Conservation (phyloP, 2,888 invertebrate species). For the Osedax fenrisi region DNA sequence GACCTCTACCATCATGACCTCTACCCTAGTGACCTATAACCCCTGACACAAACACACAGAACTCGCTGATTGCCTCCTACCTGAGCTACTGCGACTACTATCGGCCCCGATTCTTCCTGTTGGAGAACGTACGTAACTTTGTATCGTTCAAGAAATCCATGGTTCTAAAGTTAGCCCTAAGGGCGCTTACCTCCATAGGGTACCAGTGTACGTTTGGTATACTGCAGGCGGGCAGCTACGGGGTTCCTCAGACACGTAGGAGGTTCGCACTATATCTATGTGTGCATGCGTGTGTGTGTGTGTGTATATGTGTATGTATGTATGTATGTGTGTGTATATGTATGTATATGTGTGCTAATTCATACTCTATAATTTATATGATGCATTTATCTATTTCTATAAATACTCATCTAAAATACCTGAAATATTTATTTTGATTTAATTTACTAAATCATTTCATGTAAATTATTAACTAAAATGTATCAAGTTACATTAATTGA, state of each 20-base stretch:
- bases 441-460: no score
- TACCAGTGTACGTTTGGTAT: conserved; percentile 76
- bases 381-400: no score
- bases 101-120: conserved; percentile 67
- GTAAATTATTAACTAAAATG: no score
- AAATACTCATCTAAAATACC: no score
- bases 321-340: not conserved
- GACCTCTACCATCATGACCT: no score
- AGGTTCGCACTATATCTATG: conserved; percentile 52
- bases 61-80: conserved; percentile 69
- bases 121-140: conserved; percentile 76
- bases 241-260: conserved; percentile 69
- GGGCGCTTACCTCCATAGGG: conserved; percentile 68
- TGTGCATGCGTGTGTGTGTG: not conserved
- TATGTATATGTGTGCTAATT: not conserved
- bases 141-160: conserved; percentile 69
- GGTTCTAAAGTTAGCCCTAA: conserved; percentile 67
- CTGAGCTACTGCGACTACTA: conserved; percentile 75
- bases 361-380: no score
- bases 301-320: not conserved
- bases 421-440: no score
- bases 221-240: conserved; percentile 74
- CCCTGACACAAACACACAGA: conserved; percentile 48
- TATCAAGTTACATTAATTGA: no score
- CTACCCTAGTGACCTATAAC: no score